Evolutionary conservation across 2,888 invertebrate genomes (phyloP), one percentile per base, ranked within the genome.

Genomic region (Pemphredon lugubris): DNA sequence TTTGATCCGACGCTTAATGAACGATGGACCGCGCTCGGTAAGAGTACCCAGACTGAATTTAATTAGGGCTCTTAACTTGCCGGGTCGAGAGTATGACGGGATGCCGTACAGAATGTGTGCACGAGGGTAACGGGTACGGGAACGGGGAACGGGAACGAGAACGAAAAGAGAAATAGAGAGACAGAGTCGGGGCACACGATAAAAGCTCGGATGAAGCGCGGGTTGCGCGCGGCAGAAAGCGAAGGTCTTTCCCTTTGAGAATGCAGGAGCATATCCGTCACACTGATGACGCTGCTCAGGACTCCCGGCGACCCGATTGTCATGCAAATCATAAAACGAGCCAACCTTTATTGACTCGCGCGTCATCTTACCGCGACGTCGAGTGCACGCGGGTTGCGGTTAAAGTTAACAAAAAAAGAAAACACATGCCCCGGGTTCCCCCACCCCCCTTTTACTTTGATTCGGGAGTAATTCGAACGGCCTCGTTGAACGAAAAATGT

Each of bases 41-140:
- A 86, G 87, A 87, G 86, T 84, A 85, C 86, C 86, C 81, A 84
- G 85, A 85, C 86, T 84, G 87, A 87, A 87, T 88, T 88, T 87
- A 88, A 88, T 88, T 88, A 88, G 86, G 83, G 86, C 86, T 88
- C 85, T 86, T 86, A 87, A 87, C 85, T 84, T 79, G 77, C 72
- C 61, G 72, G 77, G 81, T 81, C 67, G 81, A 77, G 81, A 78
- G 76, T 57, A 77, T 68, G 74, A 77, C 75, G 77, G 77, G 68
- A 76, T 80, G 75, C 70, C 80, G 61, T 69, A 50, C 74, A 64
- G 68, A 61, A 68, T 76, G 73, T 66, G 73, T 66, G 73, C 65
- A 60, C 50, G 50, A 34, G 54, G 55, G 54, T n/a, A n/a, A n/a
- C n/a, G n/a, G n/a, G n/a, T n/a, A n/a, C n/a, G n/a, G n/a, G n/a